These are phyloP conservation scores for Ypsolopha scabrella DNA, from an alignment of 2,888 invertebrate genomes.

Conservation along the genomic window DNA sequence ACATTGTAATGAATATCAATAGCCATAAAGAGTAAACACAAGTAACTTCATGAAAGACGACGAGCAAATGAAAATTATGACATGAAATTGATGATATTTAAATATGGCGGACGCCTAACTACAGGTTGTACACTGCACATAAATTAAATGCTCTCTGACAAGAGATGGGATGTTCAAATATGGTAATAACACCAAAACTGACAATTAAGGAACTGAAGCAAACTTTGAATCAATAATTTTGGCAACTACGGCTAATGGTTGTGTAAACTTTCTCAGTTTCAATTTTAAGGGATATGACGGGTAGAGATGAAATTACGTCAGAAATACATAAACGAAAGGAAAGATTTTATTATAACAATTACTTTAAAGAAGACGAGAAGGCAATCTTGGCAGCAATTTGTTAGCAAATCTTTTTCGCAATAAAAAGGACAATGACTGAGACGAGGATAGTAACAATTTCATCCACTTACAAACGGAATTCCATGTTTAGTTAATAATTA, in stretches of 20 bases:
- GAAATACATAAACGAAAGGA: conserved; percentile 3
- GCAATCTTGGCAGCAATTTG: too few relatives aligned
- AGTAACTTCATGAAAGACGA: conserved; percentile 1
- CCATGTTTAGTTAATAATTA: conserved; percentile 19
- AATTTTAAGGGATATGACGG: conserved; percentile 10
- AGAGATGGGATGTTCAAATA: conserved; percentile 6
- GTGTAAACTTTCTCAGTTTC: conserved; percentile 9
- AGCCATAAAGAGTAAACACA: conserved; percentile 4
- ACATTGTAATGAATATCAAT: conserved; percentile 5
- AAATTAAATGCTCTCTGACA: conserved; percentile 6
- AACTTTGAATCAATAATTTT: conserved; percentile 13
- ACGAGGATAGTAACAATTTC: too few relatives aligned
- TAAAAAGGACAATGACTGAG: too few relatives aligned
- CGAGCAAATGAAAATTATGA: conserved; percentile 8
- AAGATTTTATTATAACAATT: background rate
- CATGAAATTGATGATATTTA: conserved; percentile 10
- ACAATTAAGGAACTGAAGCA: conserved; percentile 11
- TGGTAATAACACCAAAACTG: conserved; percentile 9
- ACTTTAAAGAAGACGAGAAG: too few relatives aligned
- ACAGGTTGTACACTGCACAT: conserved; percentile 5
- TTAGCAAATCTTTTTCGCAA: too few relatives aligned
- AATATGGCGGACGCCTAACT: conserved; percentile 7
- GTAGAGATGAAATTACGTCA: conserved; percentile 6
- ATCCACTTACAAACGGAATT: background rate
- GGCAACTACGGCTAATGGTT: conserved; percentile 8